Conservation (phyloP, 2,888 invertebrate genomes). For the Pammene aurita region DNA sequence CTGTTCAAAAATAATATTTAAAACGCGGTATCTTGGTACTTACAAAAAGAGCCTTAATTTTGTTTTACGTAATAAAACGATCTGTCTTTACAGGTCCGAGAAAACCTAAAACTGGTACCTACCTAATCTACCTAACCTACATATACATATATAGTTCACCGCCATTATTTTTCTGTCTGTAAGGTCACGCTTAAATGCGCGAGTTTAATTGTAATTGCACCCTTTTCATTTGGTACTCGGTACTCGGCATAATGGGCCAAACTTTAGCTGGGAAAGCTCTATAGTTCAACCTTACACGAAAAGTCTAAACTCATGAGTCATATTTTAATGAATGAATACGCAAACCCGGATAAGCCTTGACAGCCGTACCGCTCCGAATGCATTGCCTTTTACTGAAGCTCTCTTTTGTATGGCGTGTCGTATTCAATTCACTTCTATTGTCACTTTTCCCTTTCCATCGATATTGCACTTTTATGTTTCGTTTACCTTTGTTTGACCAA, state of each 20-base stretch:
- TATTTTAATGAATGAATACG: slow-evolving; percentile 61
- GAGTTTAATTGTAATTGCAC: slow-evolving; percentile 2
- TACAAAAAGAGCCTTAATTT: no score
- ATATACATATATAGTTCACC: not conserved
- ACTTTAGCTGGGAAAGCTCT: slow-evolving; percentile 39
- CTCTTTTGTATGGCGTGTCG: slow-evolving; percentile 34
- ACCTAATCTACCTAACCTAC: no score
- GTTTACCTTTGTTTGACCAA: slow-evolving; percentile 5
- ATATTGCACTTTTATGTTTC: slow-evolving; percentile 1
- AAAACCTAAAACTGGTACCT: no score
- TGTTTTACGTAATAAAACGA: no score
- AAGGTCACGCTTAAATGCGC: not conserved
- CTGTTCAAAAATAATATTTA: no score
- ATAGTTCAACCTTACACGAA: slow-evolving; percentile 51
- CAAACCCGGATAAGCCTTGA: slow-evolving; percentile 56
- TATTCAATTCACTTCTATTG: slow-evolving; percentile 25
- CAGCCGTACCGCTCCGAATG: slow-evolving; percentile 45
- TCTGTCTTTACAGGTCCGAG: no score
- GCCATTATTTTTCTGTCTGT: slow-evolving; percentile 1
- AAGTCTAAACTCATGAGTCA: slow-evolving; percentile 57
- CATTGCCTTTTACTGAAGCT: slow-evolving; percentile 45
- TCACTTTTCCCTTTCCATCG: slow-evolving; percentile 15
- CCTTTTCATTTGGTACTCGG: not conserved
- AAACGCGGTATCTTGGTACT: no score
- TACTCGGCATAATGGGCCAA: slow-evolving; percentile 43